Base-by-base conservation (phyloP, 2,888 invertebrate species). In the Sycophila texana region DNA sequence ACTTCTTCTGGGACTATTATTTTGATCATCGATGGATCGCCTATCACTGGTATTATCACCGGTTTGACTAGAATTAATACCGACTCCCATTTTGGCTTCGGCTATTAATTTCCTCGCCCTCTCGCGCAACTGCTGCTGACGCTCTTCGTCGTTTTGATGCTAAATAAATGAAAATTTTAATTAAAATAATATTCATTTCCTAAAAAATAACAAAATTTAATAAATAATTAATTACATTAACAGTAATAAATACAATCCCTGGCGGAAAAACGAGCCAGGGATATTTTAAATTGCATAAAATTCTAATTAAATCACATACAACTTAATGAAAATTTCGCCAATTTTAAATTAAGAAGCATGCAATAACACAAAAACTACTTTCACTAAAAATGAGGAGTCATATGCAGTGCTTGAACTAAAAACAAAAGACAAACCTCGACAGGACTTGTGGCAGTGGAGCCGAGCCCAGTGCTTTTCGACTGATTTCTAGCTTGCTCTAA, bases 21-120 rank as follows among this genome's bases (percentile, higher is more conserved):
- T 89, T 83, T 90, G 91, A 77, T 90, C 90, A 74, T 87, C 87
- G 14, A 89, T 88, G 77, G 89, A 87, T 77, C 87, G 86, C 63
- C 89, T 90, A 12, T 81, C 80, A 68, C 78, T 81, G 76, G 87
- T 87, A 83, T 90, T 90, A 67, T 91, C 89, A 70, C 81, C 84
- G 47, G 88, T 85, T 85, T 88, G 90, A 86, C 86, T 89, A 79
- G 89, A 88, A 72, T 88, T 86, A 60, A 91, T 89, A 63, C 89
- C 89, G 39, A 92, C 91, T 51, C 93, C 94, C 90, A 92, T 92
- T 85, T 96, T 92, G 0, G 97, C 97, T 88, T 98, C 97, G 0
- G 96, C 96, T 80, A 98, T 97, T 74, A 98, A 92, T 86, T 95
- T 94, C 84, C 97, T 93, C 79, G 98, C 98, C 89, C 98, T 92